phyloP scores from a whole-genome alignment of 2,797 vertebrate genomes.

The Rhabdophis nuchalis region DNA sequence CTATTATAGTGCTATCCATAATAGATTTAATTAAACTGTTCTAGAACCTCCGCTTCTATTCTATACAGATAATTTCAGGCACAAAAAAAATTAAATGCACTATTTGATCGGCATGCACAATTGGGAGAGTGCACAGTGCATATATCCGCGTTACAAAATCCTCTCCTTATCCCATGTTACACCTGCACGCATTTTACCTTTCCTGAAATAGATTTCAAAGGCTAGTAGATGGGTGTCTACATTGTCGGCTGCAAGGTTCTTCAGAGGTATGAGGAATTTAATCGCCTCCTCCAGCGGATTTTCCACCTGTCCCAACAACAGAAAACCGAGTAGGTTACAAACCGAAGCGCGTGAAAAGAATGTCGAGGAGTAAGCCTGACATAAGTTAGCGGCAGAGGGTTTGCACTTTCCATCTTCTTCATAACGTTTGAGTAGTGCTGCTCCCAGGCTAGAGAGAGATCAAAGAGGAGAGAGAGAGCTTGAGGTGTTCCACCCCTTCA shows the following conservation, averaged over 20 bases:
- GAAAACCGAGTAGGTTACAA: slow-evolving; percentile 39
- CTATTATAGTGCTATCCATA: neutral
- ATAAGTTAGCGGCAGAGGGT: too few species aligned
- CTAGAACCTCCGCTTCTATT: neutral
- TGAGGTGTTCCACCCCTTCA: neutral
- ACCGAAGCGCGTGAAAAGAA: neutral
- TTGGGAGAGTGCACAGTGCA: neutral
- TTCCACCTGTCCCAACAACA: slow-evolving; percentile 70
- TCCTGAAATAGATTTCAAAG: slow-evolving; percentile 80
- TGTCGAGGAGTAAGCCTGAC: neutral
- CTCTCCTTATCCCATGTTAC: neutral
- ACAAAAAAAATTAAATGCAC: neutral
- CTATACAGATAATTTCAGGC: neutral
- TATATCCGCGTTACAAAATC: neutral
- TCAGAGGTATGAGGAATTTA: slow-evolving; percentile 78
- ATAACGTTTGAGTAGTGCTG: neutral
- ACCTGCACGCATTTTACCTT: slow-evolving; percentile 68
- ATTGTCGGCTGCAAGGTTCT: slow-evolving; percentile 74
- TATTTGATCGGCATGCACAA: neutral
- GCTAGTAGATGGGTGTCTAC: slow-evolving; percentile 77
- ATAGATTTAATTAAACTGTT: neutral
- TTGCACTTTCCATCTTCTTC: neutral
- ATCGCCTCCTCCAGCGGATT: slow-evolving; percentile 78
- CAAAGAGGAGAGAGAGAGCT: neutral
- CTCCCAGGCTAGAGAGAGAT: neutral